Conservation (phyloP, 2,113 vertebrate genomes). For the Gopherus evgoodei region DNA sequence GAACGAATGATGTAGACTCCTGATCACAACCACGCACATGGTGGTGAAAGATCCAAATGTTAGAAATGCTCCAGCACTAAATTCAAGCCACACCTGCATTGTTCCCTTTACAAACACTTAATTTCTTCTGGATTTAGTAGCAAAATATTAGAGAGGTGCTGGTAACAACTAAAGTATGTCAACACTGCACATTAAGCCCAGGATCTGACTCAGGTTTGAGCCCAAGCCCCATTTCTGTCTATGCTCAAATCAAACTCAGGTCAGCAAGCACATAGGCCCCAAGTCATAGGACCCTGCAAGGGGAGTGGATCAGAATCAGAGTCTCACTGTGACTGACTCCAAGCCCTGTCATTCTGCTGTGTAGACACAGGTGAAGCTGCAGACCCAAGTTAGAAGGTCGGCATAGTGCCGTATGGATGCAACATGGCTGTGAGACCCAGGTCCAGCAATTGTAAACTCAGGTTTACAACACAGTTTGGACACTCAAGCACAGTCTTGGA, state of each 20-base stretch:
- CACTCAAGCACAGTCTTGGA: not conserved
- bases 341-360: not conserved
- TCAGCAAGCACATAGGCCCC: not conserved
- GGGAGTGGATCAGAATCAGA: not conserved
- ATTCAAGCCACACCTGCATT: not conserved
- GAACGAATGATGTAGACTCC: not conserved
- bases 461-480: not conserved
- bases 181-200: not conserved
- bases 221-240: not conserved
- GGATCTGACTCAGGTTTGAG: not conserved
- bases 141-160: not conserved
- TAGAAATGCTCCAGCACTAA: constrained; percentile 2
- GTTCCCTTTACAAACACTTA: not conserved
- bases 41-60: not conserved
- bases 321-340: not conserved
- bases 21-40: not conserved
- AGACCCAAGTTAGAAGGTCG: not conserved
- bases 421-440: not conserved
- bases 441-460: not conserved
- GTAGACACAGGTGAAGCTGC: not conserved
- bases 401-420: not conserved
- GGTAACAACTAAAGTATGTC: not conserved
- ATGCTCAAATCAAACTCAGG: not conserved
- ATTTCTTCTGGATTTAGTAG: not conserved
- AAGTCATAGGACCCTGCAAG: not conserved